Evolutionary conservation across 1,140 invertebrate species (phyloP), one percentile per base, ranked within the genome.

Genomic region (Choristoneura fumiferana): DNA sequence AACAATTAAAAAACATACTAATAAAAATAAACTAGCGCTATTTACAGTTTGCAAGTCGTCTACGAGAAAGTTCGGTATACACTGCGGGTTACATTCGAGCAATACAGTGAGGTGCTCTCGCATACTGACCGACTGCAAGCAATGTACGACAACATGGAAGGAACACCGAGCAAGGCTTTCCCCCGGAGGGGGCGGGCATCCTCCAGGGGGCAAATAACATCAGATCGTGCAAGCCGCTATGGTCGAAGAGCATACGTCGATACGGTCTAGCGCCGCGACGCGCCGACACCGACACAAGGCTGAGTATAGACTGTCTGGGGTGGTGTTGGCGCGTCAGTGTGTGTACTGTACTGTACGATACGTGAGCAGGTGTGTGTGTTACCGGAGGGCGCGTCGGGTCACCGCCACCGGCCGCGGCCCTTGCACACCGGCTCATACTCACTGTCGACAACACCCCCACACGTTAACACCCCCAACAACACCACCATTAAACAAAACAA

Each of bases 381-480:
- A 78, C 72, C 78, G 69, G 70, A 49, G 62, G 67, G 43, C 67
- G 65, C 80, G 71, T 54, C 54, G 66, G 64, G 82, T 81, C 80
- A 82, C 64, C 81, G 76, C 75, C 73, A 71, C 65, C 72, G 64
- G 60, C 70, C 70, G 75, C 71, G 71, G 63, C 60, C 58, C 67
- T 62, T 57, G 64, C 76, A 60, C 78, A 80, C 73, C 77, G 82
- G 78, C 76, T 76, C 78, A 73, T 81, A 80, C 73, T 74, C 77
- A 68, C 82, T 85, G 79, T 68, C 67, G 60, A 81, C 67, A 71
- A 81, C 69, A 78, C 67, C 60, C 67, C 57, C 60, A 49, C 53
- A 43, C 15, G 40, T 43, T 43, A 43, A 53, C 49, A 53, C 9
- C 22, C 33, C 49, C 33, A 53, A 10, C 3, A 22, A 52, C 45